Base-by-base conservation (phyloP, 2,888 invertebrate genomes). In the Amblyjoppa fuscipennis region DNA sequence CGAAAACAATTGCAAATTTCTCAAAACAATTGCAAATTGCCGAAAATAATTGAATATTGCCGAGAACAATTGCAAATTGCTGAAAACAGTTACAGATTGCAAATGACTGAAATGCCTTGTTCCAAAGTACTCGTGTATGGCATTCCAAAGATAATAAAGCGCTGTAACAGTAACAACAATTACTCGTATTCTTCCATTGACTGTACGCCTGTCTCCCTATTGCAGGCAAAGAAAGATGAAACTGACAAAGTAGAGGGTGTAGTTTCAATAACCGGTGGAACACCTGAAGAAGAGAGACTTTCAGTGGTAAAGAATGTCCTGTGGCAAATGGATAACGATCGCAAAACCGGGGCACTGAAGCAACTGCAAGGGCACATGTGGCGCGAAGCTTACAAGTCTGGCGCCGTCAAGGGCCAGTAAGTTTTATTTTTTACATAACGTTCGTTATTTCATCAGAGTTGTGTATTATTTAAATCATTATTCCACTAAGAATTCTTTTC, bases 341-440 rank as follows among this genome's bases (percentile, higher is more conserved):
- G 97, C 84, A 98, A 98, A 93, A 96, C 96, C 51, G 96, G 96
- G 5, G 96, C 97, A 5, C 95, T 99, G 85, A 99, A 99, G 93
- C 96, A 96, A 73, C 95, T 99, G n/a, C 99, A 99, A 94, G 99
- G 98, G 0, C 96, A 98, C 86, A 97, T 99, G 90, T 99, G 98
- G 97, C 96, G 96, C 91, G 96, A 97, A 89, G 99, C 98, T 3
- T 99, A 98, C 93, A 96, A 96, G 89, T 95, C 95, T 77, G 98
- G 97, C 51, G 95, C 96, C 51, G 94, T 99, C 3, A 97, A 97
- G 93, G 98, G 98, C 93, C 98, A 99, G 99, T 99, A 95, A 97
- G 98, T 97, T 84, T 28, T 81, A 70, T n/a, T 64, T 83, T 66
- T 74, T 25, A 38, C 0, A 77, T 68, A 59, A 34, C 13, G 1